phyloP scores from a whole-genome alignment of 2,888 invertebrate species.

The Chloroclystis v-ata region DNA sequence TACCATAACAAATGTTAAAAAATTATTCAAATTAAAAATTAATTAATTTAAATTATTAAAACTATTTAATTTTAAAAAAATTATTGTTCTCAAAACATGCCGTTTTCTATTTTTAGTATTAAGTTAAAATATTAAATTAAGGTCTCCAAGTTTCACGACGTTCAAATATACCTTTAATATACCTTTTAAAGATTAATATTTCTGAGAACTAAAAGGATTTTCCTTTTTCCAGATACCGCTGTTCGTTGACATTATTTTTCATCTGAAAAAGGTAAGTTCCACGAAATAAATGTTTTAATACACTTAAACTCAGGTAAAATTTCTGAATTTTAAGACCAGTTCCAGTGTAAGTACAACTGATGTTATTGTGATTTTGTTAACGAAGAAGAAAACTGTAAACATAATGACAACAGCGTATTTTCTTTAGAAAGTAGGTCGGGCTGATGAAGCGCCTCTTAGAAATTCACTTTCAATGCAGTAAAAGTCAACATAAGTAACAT shows the following conservation, averaged over 20 bases:
- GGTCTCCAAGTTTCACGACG: too few species aligned
- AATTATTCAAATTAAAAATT: too few species aligned
- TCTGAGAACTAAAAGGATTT: background rate
- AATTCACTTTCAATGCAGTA: conserved; percentile 45
- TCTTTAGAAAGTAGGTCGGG: conserved; percentile 56
- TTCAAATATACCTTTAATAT: too few species aligned
- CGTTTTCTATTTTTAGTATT: too few species aligned
- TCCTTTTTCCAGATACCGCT: background rate
- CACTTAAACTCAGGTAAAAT: background rate
- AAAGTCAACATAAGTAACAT: conserved; percentile 36
- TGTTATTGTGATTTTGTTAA: conserved; percentile 29
- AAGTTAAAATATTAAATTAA: too few species aligned
- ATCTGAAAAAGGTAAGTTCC: background rate
- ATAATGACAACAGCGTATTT: conserved; percentile 46
- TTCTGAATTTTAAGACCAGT: background rate
- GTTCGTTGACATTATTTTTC: background rate
- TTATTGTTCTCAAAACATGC: too few species aligned
- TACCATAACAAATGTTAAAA: too few species aligned
- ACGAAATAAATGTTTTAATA: too few species aligned
- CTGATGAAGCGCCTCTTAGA: conserved; percentile 48
- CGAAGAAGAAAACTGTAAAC: conserved; percentile 35
- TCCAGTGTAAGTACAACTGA: background rate
- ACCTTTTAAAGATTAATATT: too few species aligned
- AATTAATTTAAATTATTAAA: too few species aligned
- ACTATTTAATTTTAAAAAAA: too few species aligned